Conservation (phyloP, 2,797 vertebrate genomes). For the Micromesistius poutassou region DNA sequence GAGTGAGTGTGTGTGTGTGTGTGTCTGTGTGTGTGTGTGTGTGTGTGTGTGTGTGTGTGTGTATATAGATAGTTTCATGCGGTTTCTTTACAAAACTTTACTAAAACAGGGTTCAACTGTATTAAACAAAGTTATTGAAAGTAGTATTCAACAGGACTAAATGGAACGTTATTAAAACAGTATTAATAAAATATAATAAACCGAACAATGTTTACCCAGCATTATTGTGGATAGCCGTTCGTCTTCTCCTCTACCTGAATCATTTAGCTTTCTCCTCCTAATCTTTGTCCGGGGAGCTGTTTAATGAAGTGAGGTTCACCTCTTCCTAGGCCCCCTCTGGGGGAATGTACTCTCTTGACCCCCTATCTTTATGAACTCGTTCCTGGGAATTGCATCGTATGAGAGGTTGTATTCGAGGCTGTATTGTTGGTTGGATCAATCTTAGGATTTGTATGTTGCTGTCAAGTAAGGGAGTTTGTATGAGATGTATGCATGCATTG, state of each 20-base stretch:
- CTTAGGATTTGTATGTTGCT: not conserved
- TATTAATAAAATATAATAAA: too few species aligned
- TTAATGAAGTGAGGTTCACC: not conserved
- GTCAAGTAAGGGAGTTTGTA: too few species aligned
- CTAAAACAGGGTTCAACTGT: not conserved
- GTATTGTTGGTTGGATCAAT: not conserved
- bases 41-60: not conserved
- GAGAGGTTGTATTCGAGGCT: not conserved
- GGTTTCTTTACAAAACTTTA: not conserved
- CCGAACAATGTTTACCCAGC: not conserved
- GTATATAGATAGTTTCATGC: not conserved
- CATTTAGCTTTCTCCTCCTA: too few species aligned
- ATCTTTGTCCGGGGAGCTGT: not conserved
- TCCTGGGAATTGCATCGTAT: not conserved
- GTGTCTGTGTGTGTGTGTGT: not conserved
- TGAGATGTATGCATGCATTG: too few species aligned
- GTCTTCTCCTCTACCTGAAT: too few species aligned
- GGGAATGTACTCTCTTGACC: not conserved
- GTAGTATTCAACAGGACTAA: too few species aligned
- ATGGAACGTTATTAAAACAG: too few species aligned
- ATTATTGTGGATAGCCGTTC: not conserved
- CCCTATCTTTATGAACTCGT: not conserved
- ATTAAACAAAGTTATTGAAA: not conserved
- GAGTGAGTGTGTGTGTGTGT: not conserved
- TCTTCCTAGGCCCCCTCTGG: not conserved